Evolutionary conservation across 2,888 invertebrate species (phyloP), one percentile per base, ranked within the genome.

Genomic region (Clanis bilineata): DNA sequence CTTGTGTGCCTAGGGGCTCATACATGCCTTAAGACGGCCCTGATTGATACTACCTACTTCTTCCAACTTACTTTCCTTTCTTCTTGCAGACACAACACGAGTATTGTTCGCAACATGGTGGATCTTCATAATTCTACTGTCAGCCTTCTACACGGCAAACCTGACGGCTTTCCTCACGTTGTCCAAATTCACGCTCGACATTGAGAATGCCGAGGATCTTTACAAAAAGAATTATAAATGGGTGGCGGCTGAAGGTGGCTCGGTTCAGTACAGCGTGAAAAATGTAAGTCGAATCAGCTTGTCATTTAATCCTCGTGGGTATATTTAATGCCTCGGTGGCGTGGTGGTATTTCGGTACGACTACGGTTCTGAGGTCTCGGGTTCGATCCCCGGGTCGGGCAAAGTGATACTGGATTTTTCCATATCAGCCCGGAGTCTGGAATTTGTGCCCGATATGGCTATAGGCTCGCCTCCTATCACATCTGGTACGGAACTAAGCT

Each of bases 91-190:
- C 85, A 95, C 97, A 21, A 95, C 97, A 0, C 93, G 97, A 57
- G 90, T 97, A 39, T 90, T 97, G 7, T 97, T 97, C 83, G 96
- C 97, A 9, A 97, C 97, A 0, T 97, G 97, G 97, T 97, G 97
- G 97, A 94, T 98, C 63, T 97, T 97, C 80, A 96, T 97, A 69
- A 96, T 96, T 39, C 94, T 97, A 57, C 88, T 97, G 54, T 97
- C 97, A 0, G 96, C 97, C 10, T 97, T 97, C 85, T 98, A 98
- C 85, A 98, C 97, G 2, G 97, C 97, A 7, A 97, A 97, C 85
- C 90, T 98, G 76, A 97, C 97, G 0, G 97, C 97, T 12, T 97
- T 97, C 78, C 92, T 98, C 57, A 97, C 97, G 0, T 88, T 97
- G 18, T 97, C 97, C 5, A 95, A 95, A 80, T 97, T 97, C 71